Base-by-base conservation (phyloP, 2,888 invertebrate species). In the Hypomecis atomaria region DNA sequence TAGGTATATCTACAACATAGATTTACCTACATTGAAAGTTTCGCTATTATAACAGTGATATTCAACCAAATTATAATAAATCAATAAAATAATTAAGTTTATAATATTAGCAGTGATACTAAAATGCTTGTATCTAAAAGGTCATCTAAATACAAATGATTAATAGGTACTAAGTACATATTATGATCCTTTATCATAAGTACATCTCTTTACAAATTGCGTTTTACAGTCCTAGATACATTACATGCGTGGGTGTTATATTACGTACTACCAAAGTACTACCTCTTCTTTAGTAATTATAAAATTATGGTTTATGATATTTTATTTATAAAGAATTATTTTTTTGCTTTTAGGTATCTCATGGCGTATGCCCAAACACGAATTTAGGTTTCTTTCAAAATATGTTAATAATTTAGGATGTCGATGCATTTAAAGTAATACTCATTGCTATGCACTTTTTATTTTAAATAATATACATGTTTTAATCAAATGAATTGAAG, bases 221-320 rank as follows among this genome's bases (percentile, higher is more conserved):
- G 60, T 67, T 56, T 65, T 57, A 53, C 61, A 50, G 52, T 40
- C 23, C 67, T 69, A 66, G 34, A 36, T 62, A 66, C 34, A 36
- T 62, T 68, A 62, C 58, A 65, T 58, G 60, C 59, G 45, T 64
- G 66, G 23, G 62, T 67, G 62, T 68, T 64, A 52, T n/a, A n/a
- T 45, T 23, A 52, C 62, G 9, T 69, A 67, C 53, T n/a, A n/a
- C n/a, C n/a, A n/a, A n/a, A n/a, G n/a, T n/a, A n/a, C n/a, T 56
- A 23, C 23, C 49, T 57, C 56, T 64, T 66, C 65, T 63, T 61
- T 66, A 45, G 61, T 50, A 33, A 45, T 34, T 47, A 47, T 43
- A 45, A 36, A 40, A 38, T 49, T 37, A 55, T 23, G 23, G 23
- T 23, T 23, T 1, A 23, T 23, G 23, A 23, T 23, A 23, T 23